Percentiles rank a stretch among this genome's conserved stretches.
phyloP scores from a whole-genome alignment of 2,888 invertebrate genomes.

The Clusia tigrina region DNA sequence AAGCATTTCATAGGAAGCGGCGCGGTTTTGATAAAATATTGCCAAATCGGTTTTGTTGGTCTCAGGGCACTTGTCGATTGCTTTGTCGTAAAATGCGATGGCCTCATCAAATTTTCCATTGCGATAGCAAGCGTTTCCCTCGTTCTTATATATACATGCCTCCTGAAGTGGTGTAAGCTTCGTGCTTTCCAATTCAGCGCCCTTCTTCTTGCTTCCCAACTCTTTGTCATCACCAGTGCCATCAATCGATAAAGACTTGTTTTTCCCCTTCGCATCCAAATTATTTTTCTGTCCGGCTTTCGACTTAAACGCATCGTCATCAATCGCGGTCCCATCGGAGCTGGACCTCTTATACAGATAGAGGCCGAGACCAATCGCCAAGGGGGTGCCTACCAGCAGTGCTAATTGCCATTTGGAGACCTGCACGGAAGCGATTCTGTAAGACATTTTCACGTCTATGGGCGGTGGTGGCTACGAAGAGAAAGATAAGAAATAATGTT shows the following conservation, averaged over 20 bases:
- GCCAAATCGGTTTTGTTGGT: conserved; percentile 79
- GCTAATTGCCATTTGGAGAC: conserved; percentile 85
- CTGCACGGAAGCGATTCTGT: conserved; percentile 51
- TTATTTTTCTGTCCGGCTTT: conserved; percentile 63
- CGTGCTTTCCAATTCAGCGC: conserved; percentile 51
- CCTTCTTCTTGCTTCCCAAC: conserved; percentile 63
- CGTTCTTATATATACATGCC: conserved; percentile 82
- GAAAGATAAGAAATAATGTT: no score
- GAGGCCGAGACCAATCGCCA: conserved; percentile 83
- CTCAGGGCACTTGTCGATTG: conserved; percentile 87
- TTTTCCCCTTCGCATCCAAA: conserved; percentile 65
- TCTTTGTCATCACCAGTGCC: conserved; percentile 63
- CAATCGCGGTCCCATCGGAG: neutral
- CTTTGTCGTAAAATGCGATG: conserved; percentile 86
- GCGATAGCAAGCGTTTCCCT: conserved; percentile 88
- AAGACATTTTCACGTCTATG: conserved; percentile 36
- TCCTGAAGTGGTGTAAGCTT: conserved; percentile 71
- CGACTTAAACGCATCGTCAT: neutral
- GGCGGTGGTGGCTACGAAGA: no score
- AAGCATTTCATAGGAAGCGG: conserved; percentile 92
- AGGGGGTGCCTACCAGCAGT: conserved; percentile 81
- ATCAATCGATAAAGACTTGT: conserved; percentile 70
- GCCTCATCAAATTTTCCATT: conserved; percentile 91
- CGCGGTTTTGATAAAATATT: conserved; percentile 94
- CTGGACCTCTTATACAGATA: conserved; percentile 63